Base-by-base conservation (phyloP, 2,113 vertebrate species). In the Tylochromis polylepis region DNA sequence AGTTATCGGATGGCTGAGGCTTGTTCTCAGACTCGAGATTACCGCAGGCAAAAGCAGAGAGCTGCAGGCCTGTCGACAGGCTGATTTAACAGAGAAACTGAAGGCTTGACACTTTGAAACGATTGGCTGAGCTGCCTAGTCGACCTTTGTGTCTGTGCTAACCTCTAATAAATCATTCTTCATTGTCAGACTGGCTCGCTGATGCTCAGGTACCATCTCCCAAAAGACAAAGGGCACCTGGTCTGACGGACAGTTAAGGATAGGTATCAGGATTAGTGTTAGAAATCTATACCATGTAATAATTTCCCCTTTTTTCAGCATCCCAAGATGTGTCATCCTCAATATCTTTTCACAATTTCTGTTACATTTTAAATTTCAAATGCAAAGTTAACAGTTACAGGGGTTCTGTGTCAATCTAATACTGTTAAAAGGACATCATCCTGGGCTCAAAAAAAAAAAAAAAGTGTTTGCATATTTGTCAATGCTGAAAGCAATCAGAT, bases 131-230 rank as follows among this genome's bases (percentile, higher is more conserved):
- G 89, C 91, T 53, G 86, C 90, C 86, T 81, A 67, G 78, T 90
- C 82, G 87, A 94, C 93, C 93, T 94, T 90, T 92, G 88, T 83
- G 88, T 91, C 84, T 8, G 59, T 3, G 67, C 86, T 92, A 86
- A 92, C 87, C 87, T 89, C 87, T 83, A 84, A 94, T 95, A 94
- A 92, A 94, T 94, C 90, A 92, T 77, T 88, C 75, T 31, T 51
- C 75, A 14, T 65, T 85, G 88, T 91, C 88, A 83, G 75, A 62
- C 34, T 8, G 59, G 58, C 87, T 79, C 59, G 16, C 56, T 85
- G 70, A n/a, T 34, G 89, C 88, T 86, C 90, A 88, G 81, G 56
- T 70, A 46, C 14, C 43, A 10, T 89, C 57, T 87, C 82, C 80
- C 41, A 55, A 41, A 86, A 91, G 84, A 83, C 86, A 92, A 91